Conservation (phyloP, 2,797 vertebrate genomes). For the Thaleichthys pacificus region DNA sequence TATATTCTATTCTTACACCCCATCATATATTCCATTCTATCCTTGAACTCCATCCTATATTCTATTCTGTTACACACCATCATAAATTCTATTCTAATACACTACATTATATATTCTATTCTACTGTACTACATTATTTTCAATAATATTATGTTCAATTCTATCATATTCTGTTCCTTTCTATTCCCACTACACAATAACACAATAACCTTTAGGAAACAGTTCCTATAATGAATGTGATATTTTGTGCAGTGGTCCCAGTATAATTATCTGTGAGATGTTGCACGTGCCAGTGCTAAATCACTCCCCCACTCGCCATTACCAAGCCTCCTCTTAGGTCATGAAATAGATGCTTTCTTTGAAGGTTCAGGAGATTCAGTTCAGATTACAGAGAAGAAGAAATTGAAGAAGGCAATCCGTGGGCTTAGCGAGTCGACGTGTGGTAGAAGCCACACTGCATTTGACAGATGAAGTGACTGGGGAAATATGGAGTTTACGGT, state of each 20-base stretch:
- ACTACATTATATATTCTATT: neutral
- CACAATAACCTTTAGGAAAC: neutral
- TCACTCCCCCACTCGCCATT: constrained; percentile 15
- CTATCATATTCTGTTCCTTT: neutral
- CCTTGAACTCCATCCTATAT: neutral
- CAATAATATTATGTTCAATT: constrained; percentile 2
- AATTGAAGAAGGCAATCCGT: neutral
- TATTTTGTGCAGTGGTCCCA: neutral
- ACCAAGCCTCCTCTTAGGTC: constrained; percentile 34
- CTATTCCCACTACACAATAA: neutral
- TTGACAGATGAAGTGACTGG: constrained; percentile 42
- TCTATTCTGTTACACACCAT: neutral
- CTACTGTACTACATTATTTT: neutral
- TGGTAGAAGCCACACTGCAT: constrained; percentile 27
- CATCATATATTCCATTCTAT: constrained; percentile 2
- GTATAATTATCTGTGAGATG: constrained; percentile 1
- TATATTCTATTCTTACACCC: neutral
- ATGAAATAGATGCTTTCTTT: constrained; percentile 43
- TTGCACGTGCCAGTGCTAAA: constrained; percentile 28
- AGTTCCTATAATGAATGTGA: neutral
- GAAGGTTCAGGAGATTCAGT: constrained; percentile 32
- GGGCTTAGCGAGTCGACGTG: neutral
- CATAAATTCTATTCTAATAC: neutral
- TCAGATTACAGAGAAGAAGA: neutral
- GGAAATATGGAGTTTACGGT: constrained; percentile 20